Conservation (phyloP, 1,140 invertebrate species). For the Drosophila navojoa region DNA sequence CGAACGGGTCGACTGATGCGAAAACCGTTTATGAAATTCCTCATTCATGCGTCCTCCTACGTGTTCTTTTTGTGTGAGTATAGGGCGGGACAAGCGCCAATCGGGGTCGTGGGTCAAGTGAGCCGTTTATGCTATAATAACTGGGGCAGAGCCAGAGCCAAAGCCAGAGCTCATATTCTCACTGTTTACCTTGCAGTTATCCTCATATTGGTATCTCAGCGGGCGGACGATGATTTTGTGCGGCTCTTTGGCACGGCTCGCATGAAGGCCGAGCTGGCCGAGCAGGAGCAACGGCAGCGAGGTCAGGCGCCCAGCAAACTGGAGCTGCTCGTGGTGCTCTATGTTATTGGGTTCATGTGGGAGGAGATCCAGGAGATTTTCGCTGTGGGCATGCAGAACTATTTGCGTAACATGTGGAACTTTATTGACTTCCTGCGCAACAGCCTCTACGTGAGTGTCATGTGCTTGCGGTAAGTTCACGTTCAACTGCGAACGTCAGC, state of each 20-base stretch:
- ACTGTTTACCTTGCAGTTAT: slow-evolving; percentile 87
- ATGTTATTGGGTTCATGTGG: slow-evolving; percentile 94
- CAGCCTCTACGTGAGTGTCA: slow-evolving; percentile 91
- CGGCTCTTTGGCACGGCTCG: slow-evolving; percentile 88
- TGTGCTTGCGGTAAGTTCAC: slow-evolving; percentile 86
- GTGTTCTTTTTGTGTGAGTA: slow-evolving; percentile 94
- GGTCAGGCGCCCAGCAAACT: slow-evolving; percentile 91
- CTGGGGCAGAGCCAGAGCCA: neutral
- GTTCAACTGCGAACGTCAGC: neutral
- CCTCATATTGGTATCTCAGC: slow-evolving; percentile 93
- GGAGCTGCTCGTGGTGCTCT: slow-evolving; percentile 91
- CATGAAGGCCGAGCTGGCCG: slow-evolving; percentile 86
- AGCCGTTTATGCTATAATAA: slow-evolving; percentile 41
- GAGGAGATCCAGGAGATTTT: slow-evolving; percentile 96
- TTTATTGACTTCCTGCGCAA: slow-evolving; percentile 97
- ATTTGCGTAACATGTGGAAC: slow-evolving; percentile 97
- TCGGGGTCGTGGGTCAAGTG: slow-evolving; percentile 2
- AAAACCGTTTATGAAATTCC: slow-evolving; percentile 97
- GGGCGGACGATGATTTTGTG: slow-evolving; percentile 90
- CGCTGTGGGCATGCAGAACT: slow-evolving; percentile 91
- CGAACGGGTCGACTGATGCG: slow-evolving; percentile 91
- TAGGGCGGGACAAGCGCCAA: neutral
- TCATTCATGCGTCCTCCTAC: slow-evolving; percentile 96
- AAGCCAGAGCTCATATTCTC: slow-evolving; percentile 1
- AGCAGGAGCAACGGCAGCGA: slow-evolving; percentile 88